phyloP scores from a whole-genome alignment of 2,888 invertebrate species.

The Calameuta filiformis region DNA sequence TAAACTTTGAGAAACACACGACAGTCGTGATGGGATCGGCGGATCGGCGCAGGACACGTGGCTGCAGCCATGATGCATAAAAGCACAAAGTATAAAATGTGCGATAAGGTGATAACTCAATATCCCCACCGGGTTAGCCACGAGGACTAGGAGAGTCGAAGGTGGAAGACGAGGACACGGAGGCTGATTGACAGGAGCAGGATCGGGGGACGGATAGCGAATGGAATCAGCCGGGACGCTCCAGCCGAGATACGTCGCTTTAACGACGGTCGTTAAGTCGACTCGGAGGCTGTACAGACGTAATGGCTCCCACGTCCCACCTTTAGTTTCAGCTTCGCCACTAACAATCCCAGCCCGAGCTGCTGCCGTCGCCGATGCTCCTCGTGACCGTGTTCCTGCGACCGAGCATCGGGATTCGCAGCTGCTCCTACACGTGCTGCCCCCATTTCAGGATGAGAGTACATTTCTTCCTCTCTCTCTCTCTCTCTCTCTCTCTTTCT shows the following conservation, averaged over 20 bases:
- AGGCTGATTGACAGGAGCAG: conserved; percentile 1
- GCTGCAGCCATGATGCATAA: too few relatives aligned
- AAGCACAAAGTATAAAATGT: not conserved
- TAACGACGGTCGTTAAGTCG: conserved; percentile 32
- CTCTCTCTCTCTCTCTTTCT: not conserved
- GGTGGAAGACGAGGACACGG: not conserved
- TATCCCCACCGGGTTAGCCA: not conserved
- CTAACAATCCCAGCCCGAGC: conserved; percentile 5
- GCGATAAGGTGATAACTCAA: not conserved
- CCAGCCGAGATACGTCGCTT: conserved; percentile 25
- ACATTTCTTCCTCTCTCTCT: not conserved
- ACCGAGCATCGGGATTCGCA: too few relatives aligned
- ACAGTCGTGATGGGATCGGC: too few relatives aligned
- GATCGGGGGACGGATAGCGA: conserved; percentile 15
- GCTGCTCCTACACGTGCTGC: too few relatives aligned
- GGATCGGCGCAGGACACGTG: too few relatives aligned
- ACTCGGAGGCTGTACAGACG: conserved; percentile 5
- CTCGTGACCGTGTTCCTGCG: too few relatives aligned
- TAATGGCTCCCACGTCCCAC: conserved; percentile 1
- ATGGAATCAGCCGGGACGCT: conserved; percentile 17
- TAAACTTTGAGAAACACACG: too few relatives aligned
- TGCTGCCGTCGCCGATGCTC: too few relatives aligned
- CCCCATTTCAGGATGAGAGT: too few relatives aligned
- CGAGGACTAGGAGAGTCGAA: too few relatives aligned
- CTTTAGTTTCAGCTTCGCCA: too few relatives aligned